Conservation (phyloP, 2,888 invertebrate genomes). For the Drosophila neonasuta region DNA sequence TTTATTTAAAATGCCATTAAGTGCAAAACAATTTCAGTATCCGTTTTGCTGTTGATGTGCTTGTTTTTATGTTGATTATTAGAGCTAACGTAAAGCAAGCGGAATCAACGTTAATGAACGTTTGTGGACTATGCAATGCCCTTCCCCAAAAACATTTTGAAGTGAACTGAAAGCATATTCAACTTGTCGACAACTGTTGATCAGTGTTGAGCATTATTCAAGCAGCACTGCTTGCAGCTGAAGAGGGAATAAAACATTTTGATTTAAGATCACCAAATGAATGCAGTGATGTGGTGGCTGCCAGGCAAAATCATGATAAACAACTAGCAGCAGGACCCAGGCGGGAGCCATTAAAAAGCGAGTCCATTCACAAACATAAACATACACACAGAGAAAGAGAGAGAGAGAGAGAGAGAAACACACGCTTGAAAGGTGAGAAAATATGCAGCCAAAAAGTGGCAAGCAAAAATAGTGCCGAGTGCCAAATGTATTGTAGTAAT, state of each 20-base stretch:
- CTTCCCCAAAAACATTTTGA: slow-evolving; percentile 9
- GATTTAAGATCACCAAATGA: slow-evolving; percentile 73
- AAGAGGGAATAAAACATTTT: slow-evolving; percentile 43
- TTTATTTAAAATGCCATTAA: slow-evolving; percentile 75
- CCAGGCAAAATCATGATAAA: slow-evolving; percentile 69
- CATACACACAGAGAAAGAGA: background rate
- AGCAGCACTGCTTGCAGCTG: slow-evolving; percentile 4
- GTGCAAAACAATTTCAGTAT: slow-evolving; percentile 68
- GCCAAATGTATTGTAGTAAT: slow-evolving; percentile 77
- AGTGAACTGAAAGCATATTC: background rate
- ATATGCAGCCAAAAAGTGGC: slow-evolving; percentile 63
- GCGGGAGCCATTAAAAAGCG: slow-evolving; percentile 61
- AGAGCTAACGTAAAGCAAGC: slow-evolving; percentile 39
- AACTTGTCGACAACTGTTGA: background rate
- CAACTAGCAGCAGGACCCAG: slow-evolving; percentile 43
- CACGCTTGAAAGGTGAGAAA: slow-evolving; percentile 63
- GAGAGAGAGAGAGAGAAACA: slow-evolving; percentile 3
- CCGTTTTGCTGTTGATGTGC: slow-evolving; percentile 30
- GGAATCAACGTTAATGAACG: background rate
- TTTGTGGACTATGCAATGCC: slow-evolving; percentile 34
- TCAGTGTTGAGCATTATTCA: background rate
- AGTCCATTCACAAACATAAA: slow-evolving; percentile 31
- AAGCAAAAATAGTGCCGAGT: slow-evolving; percentile 72
- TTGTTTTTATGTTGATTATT: slow-evolving; percentile 64
- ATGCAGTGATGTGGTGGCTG: slow-evolving; percentile 57